Evolutionary conservation across 2,797 vertebrate genomes (phyloP).

Genomic region (Platalea minor): DNA sequence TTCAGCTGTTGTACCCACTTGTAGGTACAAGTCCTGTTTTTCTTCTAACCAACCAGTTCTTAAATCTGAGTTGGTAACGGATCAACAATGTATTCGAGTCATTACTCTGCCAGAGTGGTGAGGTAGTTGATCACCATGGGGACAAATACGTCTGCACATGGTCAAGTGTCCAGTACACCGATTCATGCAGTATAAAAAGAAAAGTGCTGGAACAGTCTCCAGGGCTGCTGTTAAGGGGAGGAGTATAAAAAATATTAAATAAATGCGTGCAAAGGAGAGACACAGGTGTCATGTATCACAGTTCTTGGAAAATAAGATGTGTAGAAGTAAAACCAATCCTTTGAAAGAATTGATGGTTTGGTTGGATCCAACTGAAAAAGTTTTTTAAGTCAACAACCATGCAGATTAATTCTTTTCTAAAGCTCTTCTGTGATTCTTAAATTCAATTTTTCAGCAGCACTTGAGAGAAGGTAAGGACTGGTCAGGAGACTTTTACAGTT

Average conservation of each 20-base stretch:
- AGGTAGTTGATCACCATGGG: background rate
- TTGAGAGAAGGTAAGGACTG: background rate
- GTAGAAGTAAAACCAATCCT: background rate
- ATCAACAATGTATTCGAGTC: background rate
- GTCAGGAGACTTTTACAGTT: background rate
- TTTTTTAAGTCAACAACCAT: background rate
- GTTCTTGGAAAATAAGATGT: background rate
- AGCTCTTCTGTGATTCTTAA: background rate
- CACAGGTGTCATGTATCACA: background rate
- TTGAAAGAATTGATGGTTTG: background rate
- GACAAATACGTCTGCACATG: fast-evolving
- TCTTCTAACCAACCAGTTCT: background rate
- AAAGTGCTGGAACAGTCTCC: background rate
- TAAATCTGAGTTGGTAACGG: background rate
- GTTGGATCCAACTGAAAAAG: background rate
- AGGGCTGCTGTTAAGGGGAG: background rate
- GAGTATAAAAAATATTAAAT: background rate
- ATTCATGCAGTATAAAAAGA: background rate
- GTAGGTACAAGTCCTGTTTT: background rate
- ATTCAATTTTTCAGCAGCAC: background rate
- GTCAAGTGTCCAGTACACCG: background rate
- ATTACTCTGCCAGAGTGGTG: background rate
- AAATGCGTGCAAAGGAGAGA: background rate
- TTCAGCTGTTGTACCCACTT: background rate
- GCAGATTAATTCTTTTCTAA: background rate